Conservation (phyloP, 2,888 invertebrate genomes). For the Nasonia oneida region DNA sequence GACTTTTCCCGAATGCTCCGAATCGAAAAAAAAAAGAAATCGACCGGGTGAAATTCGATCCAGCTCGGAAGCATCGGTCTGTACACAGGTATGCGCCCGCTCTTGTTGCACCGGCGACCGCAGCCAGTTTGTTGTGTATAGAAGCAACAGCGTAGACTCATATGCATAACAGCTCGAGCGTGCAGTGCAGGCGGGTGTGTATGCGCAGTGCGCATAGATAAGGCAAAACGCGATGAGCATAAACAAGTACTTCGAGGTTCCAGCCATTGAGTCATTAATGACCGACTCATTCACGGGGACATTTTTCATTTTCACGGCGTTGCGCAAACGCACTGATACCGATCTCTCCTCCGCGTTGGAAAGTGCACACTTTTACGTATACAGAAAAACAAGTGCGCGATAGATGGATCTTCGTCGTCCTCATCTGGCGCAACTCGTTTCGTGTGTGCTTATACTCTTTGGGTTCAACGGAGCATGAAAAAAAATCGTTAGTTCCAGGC, state of each 20-base stretch:
- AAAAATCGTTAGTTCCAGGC: conserved; percentile 10
- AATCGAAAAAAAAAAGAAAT: conserved; percentile 16
- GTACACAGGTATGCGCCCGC: not conserved
- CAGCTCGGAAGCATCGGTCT: not conserved
- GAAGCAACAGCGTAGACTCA: conserved; percentile 12
- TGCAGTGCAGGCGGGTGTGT: not conserved
- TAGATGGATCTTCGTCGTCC: not conserved
- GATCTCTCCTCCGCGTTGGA: not conserved
- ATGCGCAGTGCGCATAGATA: not conserved
- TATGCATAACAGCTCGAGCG: conserved; percentile 21
- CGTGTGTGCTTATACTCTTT: not conserved
- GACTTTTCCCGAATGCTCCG: not conserved
- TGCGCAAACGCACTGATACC: not conserved
- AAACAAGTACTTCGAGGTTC: conserved; percentile 8
- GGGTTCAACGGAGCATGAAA: not conserved
- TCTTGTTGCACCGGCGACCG: not conserved
- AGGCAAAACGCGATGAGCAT: conserved; percentile 6
- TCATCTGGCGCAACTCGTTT: not conserved
- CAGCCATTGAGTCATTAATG: not conserved
- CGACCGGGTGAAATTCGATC: not conserved
- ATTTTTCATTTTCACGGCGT: not conserved
- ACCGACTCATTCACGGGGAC: not conserved
- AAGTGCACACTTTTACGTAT: not conserved
- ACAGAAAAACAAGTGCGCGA: not conserved
- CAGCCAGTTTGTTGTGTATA: not conserved